Evolutionary conservation across 1,140 invertebrate genomes (phyloP).

Genomic region (Condylostylus longicornis): DNA sequence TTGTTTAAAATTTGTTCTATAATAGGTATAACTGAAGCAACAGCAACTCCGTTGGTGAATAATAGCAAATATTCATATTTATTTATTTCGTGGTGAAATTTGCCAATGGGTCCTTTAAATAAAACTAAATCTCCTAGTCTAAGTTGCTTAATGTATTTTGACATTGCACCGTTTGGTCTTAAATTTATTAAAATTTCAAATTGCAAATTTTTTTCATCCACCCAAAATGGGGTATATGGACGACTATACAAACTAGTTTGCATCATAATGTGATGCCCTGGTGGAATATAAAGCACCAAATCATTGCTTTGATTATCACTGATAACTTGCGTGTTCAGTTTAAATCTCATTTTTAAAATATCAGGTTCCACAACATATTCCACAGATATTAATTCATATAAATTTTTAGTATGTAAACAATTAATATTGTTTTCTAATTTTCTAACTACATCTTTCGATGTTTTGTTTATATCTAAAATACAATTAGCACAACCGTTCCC

Average conservation of each 20-base stretch:
- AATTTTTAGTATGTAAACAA: constrained; percentile 16
- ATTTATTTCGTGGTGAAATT: constrained; percentile 11
- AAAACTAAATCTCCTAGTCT: constrained; percentile 13
- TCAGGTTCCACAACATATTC: constrained; percentile 4
- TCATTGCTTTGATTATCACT: neutral
- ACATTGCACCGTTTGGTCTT: constrained; percentile 18
- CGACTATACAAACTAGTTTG: constrained; percentile 10
- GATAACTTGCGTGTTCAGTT: too few relatives aligned
- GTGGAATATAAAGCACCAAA: constrained; percentile 12
- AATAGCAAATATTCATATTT: constrained; percentile 8
- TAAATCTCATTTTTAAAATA: constrained; percentile 14
- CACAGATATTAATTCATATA: constrained; percentile 11
- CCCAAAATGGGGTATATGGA: constrained; percentile 27
- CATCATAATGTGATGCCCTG: constrained; percentile 27
- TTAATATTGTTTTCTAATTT: constrained; percentile 16
- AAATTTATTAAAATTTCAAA: constrained; percentile 27
- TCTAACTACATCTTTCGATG: constrained; percentile 9
- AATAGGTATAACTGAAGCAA: constrained; percentile 22
- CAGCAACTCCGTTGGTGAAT: constrained; percentile 24
- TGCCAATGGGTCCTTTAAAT: constrained; percentile 25
- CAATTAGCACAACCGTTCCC: constrained; percentile 29
- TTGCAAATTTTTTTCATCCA: constrained; percentile 14
- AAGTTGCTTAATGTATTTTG: constrained; percentile 10
- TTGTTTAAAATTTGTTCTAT: constrained; percentile 20
- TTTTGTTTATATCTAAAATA: constrained; percentile 20